phyloP scores from a whole-genome alignment of 1,140 invertebrate species.

The Asbolus verrucosus region DNA sequence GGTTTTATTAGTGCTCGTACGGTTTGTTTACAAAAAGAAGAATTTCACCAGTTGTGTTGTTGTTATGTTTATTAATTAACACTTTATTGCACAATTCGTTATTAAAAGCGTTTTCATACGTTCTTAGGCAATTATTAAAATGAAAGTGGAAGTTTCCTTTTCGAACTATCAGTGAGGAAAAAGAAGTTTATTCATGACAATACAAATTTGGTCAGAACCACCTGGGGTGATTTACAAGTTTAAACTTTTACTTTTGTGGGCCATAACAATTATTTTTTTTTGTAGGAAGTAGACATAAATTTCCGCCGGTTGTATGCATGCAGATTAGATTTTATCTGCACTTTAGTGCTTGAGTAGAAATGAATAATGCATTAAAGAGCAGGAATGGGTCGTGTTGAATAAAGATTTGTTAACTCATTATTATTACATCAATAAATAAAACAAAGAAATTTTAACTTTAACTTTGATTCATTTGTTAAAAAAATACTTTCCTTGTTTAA shows the following conservation, averaged over 20 bases:
- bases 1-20: slow-evolving; percentile 10
- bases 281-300: too few species aligned
- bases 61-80: slow-evolving; percentile 14
- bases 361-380: too few species aligned
- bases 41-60: slow-evolving; percentile 11
- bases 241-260: background rate
- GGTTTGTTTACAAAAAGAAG: background rate
- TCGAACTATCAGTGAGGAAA: background rate
- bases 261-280: background rate
- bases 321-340: too few species aligned
- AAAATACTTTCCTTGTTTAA: too few species aligned
- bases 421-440: too few species aligned
- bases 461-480: too few species aligned
- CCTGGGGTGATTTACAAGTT: background rate
- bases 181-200: background rate
- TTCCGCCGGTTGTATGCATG: too few species aligned
- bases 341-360: too few species aligned
- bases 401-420: too few species aligned
- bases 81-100: slow-evolving; percentile 8
- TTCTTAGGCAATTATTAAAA: background rate
- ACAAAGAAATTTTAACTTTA: too few species aligned
- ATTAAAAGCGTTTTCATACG: background rate
- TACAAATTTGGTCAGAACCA: too few species aligned
- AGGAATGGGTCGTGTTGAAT: too few species aligned
- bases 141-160: background rate